Percentiles rank a stretch among this genome's conserved stretches.
phyloP scores from a whole-genome alignment of 1,140 invertebrate species.

The Drosophila sp. region DNA sequence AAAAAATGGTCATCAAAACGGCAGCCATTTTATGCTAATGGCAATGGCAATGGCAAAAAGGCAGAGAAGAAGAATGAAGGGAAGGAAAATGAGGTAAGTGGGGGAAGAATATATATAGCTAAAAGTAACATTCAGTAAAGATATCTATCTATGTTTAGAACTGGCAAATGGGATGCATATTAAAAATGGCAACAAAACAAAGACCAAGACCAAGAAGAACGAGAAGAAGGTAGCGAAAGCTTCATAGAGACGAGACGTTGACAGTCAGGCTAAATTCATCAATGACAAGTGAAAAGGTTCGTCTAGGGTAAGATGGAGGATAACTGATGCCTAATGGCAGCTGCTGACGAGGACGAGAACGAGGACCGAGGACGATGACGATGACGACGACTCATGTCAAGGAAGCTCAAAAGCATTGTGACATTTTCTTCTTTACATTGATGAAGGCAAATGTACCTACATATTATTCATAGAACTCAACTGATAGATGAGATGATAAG shows the following conservation, averaged over 20 bases:
- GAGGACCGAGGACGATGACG: slow-evolving; percentile 13
- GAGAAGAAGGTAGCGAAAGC: neutral
- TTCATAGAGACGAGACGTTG: slow-evolving; percentile 14
- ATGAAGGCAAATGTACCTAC: slow-evolving; percentile 10
- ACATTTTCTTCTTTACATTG: slow-evolving; percentile 11
- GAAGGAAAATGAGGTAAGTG: no score
- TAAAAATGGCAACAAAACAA: slow-evolving; percentile 64
- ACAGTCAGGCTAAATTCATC: slow-evolving; percentile 62
- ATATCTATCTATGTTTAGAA: slow-evolving; percentile 40
- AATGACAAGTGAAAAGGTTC: slow-evolving; percentile 55
- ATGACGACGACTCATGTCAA: slow-evolving; percentile 1
- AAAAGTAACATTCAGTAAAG: slow-evolving; percentile 58
- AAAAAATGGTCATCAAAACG: slow-evolving; percentile 38
- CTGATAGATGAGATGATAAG: neutral
- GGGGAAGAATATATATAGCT: slow-evolving; percentile 38
- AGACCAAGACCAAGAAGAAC: slow-evolving; percentile 13
- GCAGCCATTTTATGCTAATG: slow-evolving; percentile 70
- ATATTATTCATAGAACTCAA: neutral
- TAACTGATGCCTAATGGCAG: slow-evolving; percentile 6
- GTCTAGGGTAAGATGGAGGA: neutral
- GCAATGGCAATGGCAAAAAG: slow-evolving; percentile 19
- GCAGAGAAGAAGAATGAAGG: neutral
- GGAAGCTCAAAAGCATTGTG: slow-evolving; percentile 5
- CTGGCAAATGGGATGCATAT: slow-evolving; percentile 64
- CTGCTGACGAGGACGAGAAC: slow-evolving; percentile 30